phyloP scores from a whole-genome alignment of 2,113 vertebrate genomes.

The Sorex araneus region DNA sequence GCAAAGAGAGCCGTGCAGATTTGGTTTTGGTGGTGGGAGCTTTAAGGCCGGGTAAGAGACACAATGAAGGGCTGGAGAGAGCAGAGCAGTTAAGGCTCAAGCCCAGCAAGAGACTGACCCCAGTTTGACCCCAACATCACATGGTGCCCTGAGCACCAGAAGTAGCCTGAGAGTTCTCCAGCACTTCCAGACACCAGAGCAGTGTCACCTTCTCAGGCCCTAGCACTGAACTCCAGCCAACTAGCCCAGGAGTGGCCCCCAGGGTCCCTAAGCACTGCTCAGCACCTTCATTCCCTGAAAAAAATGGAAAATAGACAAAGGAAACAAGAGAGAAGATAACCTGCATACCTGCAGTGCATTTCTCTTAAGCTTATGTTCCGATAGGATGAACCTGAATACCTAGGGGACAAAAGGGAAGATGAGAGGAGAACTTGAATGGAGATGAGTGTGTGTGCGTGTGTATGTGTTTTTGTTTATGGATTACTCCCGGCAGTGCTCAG shows the following conservation, averaged over 20 bases:
- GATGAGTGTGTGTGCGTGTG: neutral
- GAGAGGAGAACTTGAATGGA: neutral
- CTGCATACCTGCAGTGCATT: slow-evolving; percentile 9
- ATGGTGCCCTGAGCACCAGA: no score
- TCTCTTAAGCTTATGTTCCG: neutral
- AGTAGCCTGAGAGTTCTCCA: no score
- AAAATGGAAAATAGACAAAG: no score
- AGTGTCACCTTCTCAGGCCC: no score
- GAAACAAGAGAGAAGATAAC: neutral
- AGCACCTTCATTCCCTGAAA: no score
- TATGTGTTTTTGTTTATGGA: neutral
- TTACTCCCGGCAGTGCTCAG: no score
- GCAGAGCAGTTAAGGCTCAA: no score
- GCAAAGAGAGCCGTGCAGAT: slow-evolving; percentile 24
- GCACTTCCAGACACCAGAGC: no score
- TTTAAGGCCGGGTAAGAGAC: slow-evolving; percentile 8
- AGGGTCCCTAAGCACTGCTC: neutral
- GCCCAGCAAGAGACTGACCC: no score
- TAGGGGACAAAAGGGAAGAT: neutral
- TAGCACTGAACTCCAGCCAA: no score
- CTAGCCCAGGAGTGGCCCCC: no score
- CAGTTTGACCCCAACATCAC: no score
- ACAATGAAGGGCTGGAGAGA: slow-evolving; percentile 22
- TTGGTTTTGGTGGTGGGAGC: neutral
- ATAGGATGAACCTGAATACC: neutral